These are phyloP conservation scores for Myxocyprinus asiaticus DNA, from an alignment of 2,113 vertebrate genomes.

Conservation along the genomic window DNA sequence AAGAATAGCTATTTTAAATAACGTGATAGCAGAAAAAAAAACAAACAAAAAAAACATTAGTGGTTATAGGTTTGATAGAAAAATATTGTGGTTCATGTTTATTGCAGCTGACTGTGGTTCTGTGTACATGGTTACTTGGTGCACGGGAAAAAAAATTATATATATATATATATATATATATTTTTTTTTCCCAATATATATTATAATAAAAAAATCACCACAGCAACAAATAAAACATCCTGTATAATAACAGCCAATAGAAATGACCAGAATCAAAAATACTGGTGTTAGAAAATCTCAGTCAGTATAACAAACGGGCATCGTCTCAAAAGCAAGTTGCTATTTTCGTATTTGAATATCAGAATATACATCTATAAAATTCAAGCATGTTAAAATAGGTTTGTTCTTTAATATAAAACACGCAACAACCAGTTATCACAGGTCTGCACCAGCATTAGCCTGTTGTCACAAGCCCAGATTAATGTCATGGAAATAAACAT, in stretches of 20 bases:
- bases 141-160: not conserved
- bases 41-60: conserved; percentile 39
- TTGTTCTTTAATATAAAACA: conserved; percentile 78
- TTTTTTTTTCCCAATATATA: conserved; percentile 1
- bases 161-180: too few relatives aligned
- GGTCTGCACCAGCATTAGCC: conserved; percentile 28
- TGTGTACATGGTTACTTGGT: conserved; percentile 14
- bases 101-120: conserved; percentile 43
- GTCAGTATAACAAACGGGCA: conserved; percentile 45
- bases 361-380: conserved; percentile 73
- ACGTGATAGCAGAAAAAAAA: not conserved
- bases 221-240: conserved; percentile 12
- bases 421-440: conserved; percentile 65
- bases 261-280: conserved; percentile 48
- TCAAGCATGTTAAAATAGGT: conserved; percentile 85
- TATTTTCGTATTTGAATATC: conserved; percentile 32
- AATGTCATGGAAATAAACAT: not conserved
- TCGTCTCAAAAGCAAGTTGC: conserved; percentile 52
- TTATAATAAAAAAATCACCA: conserved; percentile 15
- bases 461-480: not conserved
- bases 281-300: conserved; percentile 64
- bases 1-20: not conserved
- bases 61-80: conserved; percentile 51
- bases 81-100: conserved; percentile 40
- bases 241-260: conserved; percentile 34